Percentiles rank a stretch among this genome's conserved stretches.
Conservation (phyloP, 1,140 invertebrate genomes). For the Pachypsylla venusta region DNA sequence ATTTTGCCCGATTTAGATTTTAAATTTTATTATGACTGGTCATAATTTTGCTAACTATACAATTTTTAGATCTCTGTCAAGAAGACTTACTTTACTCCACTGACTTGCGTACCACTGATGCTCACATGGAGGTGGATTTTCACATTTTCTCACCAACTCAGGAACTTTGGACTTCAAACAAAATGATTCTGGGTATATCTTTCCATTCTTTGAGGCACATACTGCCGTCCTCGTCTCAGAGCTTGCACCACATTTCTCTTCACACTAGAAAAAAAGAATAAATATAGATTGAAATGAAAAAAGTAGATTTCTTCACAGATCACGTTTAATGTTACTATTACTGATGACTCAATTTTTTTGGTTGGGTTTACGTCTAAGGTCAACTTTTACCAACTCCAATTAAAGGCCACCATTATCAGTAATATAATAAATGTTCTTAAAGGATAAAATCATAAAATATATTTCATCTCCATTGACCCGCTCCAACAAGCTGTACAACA, state of each 20-base stretch:
- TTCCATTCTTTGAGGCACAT: constrained; percentile 56
- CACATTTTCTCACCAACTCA: constrained; percentile 40
- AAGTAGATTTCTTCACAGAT: too few relatives aligned
- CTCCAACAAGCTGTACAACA: too few relatives aligned
- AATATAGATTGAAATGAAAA: neutral
- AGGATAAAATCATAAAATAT: constrained; percentile 14
- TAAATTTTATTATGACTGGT: too few relatives aligned
- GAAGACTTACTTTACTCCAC: constrained; percentile 52
- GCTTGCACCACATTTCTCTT: constrained; percentile 50
- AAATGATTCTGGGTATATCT: constrained; percentile 47
- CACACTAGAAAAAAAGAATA: constrained; percentile 40
- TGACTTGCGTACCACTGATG: constrained; percentile 74
- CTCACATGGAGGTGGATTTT: constrained; percentile 41
- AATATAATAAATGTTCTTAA: constrained; percentile 16
- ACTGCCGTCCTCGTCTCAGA: constrained; percentile 54
- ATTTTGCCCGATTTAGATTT: neutral
- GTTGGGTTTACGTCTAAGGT: too few relatives aligned
- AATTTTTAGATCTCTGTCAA: neutral
- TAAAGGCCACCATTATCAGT: too few relatives aligned
- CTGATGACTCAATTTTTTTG: too few relatives aligned
- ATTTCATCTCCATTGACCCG: too few relatives aligned
- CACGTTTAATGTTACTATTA: too few relatives aligned
- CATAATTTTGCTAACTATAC: neutral
- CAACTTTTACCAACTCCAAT: too few relatives aligned
- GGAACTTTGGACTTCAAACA: constrained; percentile 46